Base-by-base conservation (phyloP, 1,140 invertebrate species). In the Galleria mellonella region DNA sequence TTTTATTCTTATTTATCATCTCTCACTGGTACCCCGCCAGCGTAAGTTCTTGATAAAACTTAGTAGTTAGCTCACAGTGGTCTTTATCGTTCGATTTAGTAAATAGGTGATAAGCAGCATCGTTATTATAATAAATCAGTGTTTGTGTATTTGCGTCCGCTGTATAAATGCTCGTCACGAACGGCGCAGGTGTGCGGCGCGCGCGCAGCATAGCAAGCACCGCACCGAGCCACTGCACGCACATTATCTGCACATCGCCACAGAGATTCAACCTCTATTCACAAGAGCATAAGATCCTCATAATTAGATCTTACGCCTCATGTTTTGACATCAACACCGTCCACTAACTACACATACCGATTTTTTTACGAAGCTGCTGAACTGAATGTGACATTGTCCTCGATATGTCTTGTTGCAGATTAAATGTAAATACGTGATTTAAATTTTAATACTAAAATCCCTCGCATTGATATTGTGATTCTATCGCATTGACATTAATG, bases 151-250 rank as follows among this genome's bases (percentile, higher is more conserved):
- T 10, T 12, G 32, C 32, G 12, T 35, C 2, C 5, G 12, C 4
- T 1, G 30, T 1, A 31, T 31, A 31, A 31, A 70, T 61, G 58
- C 71, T 38, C 32, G 55, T 69, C 71, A 74, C 63, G 68, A 17
- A 28, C 38, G 27, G 60, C 62, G 70, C 76, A 81, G 72, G 67
- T 81, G 76, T 69, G 72, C 66, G 51, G 56, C 61, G 63, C 72
- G 65, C 64, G 76, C 50, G 47, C 55, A 32, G 69, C 62, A 76
- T 79, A 14, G 17, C 48, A 62, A 64, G 14, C 29, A 32, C 28
- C 7, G 32, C 35, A 6, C 10, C 17, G 13, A n/a, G 33, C 10
- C 44, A n/a, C n/a, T n/a, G n/a, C n/a, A 11, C 23, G 13, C 45
- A 28, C n/a, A n/a, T n/a, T n/a, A n/a, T n/a, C n/a, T n/a, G n/a